Evolutionary conservation across 2,888 invertebrate genomes (phyloP).

Genomic region (Marasmarcha lunaedactyla): DNA sequence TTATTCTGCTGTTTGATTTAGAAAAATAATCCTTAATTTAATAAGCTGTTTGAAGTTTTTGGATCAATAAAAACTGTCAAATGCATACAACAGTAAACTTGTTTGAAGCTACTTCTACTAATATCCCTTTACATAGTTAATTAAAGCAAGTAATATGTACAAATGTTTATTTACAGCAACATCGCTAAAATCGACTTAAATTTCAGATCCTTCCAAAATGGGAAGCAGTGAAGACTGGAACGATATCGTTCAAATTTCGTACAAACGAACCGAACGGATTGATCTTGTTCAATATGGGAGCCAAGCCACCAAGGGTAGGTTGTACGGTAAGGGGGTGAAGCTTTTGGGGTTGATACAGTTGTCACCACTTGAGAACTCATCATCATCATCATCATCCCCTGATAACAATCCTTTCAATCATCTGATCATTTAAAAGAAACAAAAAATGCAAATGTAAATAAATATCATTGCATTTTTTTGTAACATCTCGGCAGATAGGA

Average conservation of each 20-base stretch:
- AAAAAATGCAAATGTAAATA: neutral
- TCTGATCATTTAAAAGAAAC: neutral
- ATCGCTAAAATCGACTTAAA: slow-evolving; percentile 16
- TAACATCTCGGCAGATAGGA: neutral
- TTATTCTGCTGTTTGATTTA: too few relatives aligned
- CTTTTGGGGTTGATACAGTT: slow-evolving; percentile 54
- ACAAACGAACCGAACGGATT: slow-evolving; percentile 96
- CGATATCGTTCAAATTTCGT: slow-evolving; percentile 93
- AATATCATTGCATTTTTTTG: neutral
- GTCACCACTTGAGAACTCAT: slow-evolving; percentile 30
- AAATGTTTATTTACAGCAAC: too few relatives aligned
- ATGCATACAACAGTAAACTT: too few relatives aligned
- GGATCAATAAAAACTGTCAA: too few relatives aligned
- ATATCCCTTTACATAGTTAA: too few relatives aligned
- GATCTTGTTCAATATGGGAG: slow-evolving; percentile 91
- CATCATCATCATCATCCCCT: slow-evolving; percentile 22
- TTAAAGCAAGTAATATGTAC: too few relatives aligned
- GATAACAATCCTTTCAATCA: neutral
- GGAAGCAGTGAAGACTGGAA: slow-evolving; percentile 91
- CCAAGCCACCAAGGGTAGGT: slow-evolving; percentile 81
- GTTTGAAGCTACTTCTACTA: too few relatives aligned
- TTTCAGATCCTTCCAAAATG: slow-evolving; percentile 88
- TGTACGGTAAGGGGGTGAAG: slow-evolving; percentile 71
- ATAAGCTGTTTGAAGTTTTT: too few relatives aligned
- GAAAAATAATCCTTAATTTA: too few relatives aligned